Base-by-base conservation (phyloP, 2,888 invertebrate species). In the Tortricodes alternella region DNA sequence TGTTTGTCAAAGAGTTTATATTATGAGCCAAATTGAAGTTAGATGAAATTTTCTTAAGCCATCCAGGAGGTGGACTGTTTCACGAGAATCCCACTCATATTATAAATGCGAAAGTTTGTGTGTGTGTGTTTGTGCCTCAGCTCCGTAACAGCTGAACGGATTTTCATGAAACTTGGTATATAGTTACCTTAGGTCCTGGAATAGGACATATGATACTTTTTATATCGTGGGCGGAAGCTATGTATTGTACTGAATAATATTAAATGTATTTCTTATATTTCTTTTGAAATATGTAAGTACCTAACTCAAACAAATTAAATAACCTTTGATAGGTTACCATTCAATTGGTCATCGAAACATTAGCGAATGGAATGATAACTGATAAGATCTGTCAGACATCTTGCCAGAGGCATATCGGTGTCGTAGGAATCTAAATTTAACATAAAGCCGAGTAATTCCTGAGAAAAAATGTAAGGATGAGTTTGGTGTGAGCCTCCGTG, bases 21-120 rank as follows among this genome's bases (percentile, higher is more conserved):
- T 80, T 84, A 84, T 83, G 81, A 78, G 79, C 79, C 74, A 79
- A 84, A 85, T 85, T 85, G 79, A 85, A 86, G 82, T 87, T 85
- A 83, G 79, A 80, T 80, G 73, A 80, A 85, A 78, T 80, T 80
- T 79, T 75, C 74, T 74, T 74, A 67, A 66, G 72, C 69, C 67
- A 74, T 74, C 74, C 72, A 67, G 66, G 72, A 72, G 69, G 68
- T 39, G 49, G 13, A 64, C 60, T 61, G 46, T 61, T 62, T n/a
- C n/a, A n/a, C n/a, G n/a, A n/a, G n/a, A n/a, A n/a, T n/a, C n/a
- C n/a, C n/a, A n/a, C n/a, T n/a, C n/a, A n/a, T n/a, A n/a, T n/a
- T n/a, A n/a, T n/a, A n/a, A n/a, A n/a, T n/a, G n/a, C n/a, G n/a
- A n/a, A n/a, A n/a, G n/a, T n/a, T n/a, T n/a, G n/a, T n/a, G n/a